These are phyloP conservation scores for Xyrichtys novacula DNA, from an alignment of 2,797 vertebrate genomes.

Conservation along the genomic window DNA sequence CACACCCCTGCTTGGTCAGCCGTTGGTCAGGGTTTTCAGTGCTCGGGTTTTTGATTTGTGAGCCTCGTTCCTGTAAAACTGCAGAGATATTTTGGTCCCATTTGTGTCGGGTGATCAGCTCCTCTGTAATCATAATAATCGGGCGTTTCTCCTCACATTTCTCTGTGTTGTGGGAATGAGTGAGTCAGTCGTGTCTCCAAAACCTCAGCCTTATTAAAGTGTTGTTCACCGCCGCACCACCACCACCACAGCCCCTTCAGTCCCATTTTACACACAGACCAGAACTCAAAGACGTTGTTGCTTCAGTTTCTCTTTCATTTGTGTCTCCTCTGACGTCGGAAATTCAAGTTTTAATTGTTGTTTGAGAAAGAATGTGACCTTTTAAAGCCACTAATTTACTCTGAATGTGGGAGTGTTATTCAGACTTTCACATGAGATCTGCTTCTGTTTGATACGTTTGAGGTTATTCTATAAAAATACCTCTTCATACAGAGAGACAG, in stretches of 20 bases:
- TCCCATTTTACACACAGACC: neutral
- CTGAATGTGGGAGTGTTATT: neutral
- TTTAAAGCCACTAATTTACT: neutral
- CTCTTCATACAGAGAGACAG: no score
- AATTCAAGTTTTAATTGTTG: slow-evolving; percentile 10
- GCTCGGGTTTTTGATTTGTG: neutral
- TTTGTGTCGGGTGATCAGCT: neutral
- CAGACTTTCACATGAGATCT: neutral
- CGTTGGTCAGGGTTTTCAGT: neutral
- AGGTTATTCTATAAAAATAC: no score
- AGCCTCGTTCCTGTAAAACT: neutral
- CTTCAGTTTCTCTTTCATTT: slow-evolving; percentile 39
- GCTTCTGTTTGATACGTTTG: neutral
- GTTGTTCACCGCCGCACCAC: neutral
- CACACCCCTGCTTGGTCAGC: neutral
- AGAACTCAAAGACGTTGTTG: slow-evolving; percentile 6
- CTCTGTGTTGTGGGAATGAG: slow-evolving; percentile 28
- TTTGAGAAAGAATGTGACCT: neutral
- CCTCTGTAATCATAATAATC: slow-evolving; percentile 8
- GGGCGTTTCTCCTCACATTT: slow-evolving; percentile 14
- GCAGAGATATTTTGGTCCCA: neutral
- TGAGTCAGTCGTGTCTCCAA: slow-evolving; percentile 9
- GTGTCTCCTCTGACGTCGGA: slow-evolving; percentile 22
- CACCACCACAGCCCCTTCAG: neutral
- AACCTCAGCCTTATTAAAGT: neutral